Evolutionary conservation across 2,888 invertebrate species (phyloP).

Genomic region (Phorcus lineatus): DNA sequence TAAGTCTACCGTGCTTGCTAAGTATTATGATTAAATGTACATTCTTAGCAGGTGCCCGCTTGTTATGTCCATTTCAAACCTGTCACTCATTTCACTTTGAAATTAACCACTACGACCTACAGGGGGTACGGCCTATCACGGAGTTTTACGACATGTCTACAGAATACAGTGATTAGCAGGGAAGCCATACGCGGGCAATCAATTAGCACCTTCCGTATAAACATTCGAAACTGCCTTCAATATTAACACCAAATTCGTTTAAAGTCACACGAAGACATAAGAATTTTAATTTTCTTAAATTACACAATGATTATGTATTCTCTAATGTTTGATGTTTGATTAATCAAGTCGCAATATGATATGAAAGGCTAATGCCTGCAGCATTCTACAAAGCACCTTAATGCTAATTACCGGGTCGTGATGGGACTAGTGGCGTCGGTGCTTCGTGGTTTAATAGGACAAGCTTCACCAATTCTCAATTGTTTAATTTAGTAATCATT

Average conservation of each 20-base stretch:
- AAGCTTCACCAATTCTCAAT: neutral
- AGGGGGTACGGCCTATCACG: neutral
- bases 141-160: neutral
- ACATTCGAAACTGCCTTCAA: neutral
- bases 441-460: too few relatives aligned
- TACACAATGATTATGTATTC: neutral
- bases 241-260: too few relatives aligned
- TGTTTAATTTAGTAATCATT: neutral
- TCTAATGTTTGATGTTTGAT: neutral
- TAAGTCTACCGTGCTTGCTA: too few relatives aligned
- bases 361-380: neutral
- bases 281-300: neutral
- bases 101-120: neutral
- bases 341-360: neutral
- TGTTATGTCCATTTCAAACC: neutral
- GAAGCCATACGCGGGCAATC: too few relatives aligned
- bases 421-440: too few relatives aligned
- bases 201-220: too few relatives aligned
- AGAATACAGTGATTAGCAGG: neutral
- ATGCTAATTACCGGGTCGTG: too few relatives aligned
- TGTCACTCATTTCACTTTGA: neutral
- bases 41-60: neutral
- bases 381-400: too few relatives aligned
- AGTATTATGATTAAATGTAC: neutral
- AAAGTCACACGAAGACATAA: neutral